Conservation (phyloP, 2,888 invertebrate genomes). For the Poecilus cupreus region DNA sequence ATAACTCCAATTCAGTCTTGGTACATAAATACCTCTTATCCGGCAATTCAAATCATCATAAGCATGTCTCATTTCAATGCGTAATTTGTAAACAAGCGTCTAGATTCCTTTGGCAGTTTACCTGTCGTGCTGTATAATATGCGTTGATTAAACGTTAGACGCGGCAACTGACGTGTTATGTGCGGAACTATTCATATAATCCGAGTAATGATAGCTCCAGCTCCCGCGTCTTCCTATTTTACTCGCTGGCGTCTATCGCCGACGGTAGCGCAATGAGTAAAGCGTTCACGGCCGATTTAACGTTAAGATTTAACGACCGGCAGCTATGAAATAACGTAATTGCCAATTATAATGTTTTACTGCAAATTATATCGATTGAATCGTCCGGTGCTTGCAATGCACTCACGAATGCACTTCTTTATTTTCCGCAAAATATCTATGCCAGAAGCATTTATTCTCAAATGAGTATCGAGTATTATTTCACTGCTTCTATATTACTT, state of each 20-base stretch:
- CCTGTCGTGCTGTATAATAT: background rate
- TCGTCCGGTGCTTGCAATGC: slow-evolving; percentile 15
- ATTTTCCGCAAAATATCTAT: background rate
- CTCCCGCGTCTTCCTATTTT: background rate
- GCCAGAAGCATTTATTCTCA: too few species aligned
- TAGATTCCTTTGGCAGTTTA: background rate
- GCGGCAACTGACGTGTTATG: slow-evolving; percentile 11
- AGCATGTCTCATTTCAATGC: background rate
- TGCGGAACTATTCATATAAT: slow-evolving; percentile 13
- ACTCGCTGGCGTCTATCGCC: background rate
- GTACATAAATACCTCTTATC: background rate
- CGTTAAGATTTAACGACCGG: slow-evolving; percentile 56
- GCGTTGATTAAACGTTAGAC: slow-evolving; percentile 1
- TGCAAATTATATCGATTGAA: slow-evolving; percentile 50
- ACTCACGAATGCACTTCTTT: background rate
- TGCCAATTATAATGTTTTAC: slow-evolving; percentile 59
- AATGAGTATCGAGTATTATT: too few species aligned
- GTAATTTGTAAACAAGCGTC: background rate
- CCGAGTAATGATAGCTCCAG: background rate
- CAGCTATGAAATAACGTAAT: slow-evolving; percentile 56
- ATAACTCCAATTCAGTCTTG: background rate
- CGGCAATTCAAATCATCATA: background rate
- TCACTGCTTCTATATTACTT: too few species aligned
- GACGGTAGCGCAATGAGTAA: background rate
- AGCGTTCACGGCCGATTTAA: slow-evolving; percentile 45